Evolutionary conservation across 2,797 vertebrate genomes (phyloP).

Genomic region (Ptychobarbus kaznakovi): DNA sequence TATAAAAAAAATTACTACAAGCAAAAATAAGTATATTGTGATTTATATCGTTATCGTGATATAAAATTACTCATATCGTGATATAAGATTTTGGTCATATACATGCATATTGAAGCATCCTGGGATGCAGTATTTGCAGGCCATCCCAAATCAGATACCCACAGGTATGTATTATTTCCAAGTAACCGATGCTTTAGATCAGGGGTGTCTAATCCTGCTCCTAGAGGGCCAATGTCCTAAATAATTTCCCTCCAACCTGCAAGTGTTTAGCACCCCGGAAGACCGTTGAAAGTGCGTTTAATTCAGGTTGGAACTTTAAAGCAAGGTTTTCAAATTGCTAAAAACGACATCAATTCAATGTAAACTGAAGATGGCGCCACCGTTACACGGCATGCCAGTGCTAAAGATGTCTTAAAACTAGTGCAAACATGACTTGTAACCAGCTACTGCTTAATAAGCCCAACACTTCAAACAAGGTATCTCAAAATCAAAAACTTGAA

Average conservation of each 20-base stretch:
- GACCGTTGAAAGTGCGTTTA: neutral
- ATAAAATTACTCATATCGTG: too few relatives aligned
- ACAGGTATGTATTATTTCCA: neutral
- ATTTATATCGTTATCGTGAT: too few relatives aligned
- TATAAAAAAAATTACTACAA: too few relatives aligned
- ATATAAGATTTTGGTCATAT: too few relatives aligned
- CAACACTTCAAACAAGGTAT: neutral
- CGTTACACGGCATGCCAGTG: neutral
- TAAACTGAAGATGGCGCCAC: slow-evolving; percentile 42
- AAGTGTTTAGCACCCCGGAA: neutral
- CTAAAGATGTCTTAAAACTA: neutral
- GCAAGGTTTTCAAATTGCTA: neutral
- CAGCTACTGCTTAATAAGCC: neutral
- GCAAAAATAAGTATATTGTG: too few relatives aligned
- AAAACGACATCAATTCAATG: neutral
- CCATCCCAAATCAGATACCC: neutral
- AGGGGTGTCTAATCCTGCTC: too few relatives aligned
- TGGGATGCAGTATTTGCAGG: slow-evolving; percentile 5
- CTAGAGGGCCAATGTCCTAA: neutral
- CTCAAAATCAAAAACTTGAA: slow-evolving; percentile 4
- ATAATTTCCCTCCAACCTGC: neutral
- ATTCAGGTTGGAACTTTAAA: neutral
- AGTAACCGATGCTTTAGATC: neutral
- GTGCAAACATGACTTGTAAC: neutral
- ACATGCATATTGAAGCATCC: neutral